Evolutionary conservation across 2,888 invertebrate genomes (phyloP), one percentile per base, ranked within the genome.

Genomic region (Coleophora deauratella): DNA sequence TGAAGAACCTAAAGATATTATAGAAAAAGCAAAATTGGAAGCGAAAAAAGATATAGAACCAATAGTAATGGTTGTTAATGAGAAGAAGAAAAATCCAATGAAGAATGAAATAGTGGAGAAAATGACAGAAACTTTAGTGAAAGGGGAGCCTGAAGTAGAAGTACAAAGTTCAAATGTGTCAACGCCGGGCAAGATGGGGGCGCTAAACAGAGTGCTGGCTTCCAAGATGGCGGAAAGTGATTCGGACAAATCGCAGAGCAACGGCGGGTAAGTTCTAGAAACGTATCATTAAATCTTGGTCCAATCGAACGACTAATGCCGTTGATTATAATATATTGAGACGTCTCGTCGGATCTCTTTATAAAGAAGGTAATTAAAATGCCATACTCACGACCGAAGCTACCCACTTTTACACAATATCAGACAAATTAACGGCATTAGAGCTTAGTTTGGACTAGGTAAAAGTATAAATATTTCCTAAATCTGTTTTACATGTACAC

Each of bases 81-180:
- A 82, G 46, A 78, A 72, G 50, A 73, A 66, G 38, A 67, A 64
- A 37, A n/a, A 61, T 9, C 55, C 65, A 1, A 45, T 27, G 14
- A 61, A 55, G 37, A 49, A 52, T 1, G 68, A 67, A 21, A 52
- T 64, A 0, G 42, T 59, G 8, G 79, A 75, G 40, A 82, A 69
- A 54, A 64, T 80, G 30, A 81, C 66, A 33, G 80, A 78, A 44
- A 66, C 87, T 33, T 65, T 89, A 47, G 86, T 89, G 30, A 87
- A 86, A 55, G 88, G 87, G 12, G 88, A 88, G 44, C 85, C 88
- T 33, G 89, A 90, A 47, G 81, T 88, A 11, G 90, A 90, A 58
- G 86, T 88, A 45, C 88, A 88, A 55, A 88, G 88, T 69, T 88
- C 88, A 8, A 89, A 90, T 57, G 58, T 85, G 32, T 78, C 85